A percentile compares a stretch with the other conserved stretches of the same genome.
Evolutionary conservation across 2,888 invertebrate species (phyloP).

Genomic region (Caenorhabditis uteleia): DNA sequence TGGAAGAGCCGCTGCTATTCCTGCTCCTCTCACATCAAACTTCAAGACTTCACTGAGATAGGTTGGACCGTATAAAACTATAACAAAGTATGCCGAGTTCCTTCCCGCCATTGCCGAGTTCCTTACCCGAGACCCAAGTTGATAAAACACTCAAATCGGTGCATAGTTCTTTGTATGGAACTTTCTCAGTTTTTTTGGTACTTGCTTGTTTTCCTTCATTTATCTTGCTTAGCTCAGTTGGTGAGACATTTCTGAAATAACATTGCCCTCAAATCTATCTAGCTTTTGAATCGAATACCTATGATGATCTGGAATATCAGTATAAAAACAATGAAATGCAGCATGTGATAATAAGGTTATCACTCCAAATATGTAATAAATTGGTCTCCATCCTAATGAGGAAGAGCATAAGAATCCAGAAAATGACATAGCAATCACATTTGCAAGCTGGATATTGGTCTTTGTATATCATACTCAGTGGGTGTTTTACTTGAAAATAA

Average conservation of each 20-base stretch:
- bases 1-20: conserved; percentile 39
- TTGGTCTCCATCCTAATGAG: conserved; percentile 30
- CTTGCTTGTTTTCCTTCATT: conserved; percentile 5
- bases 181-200: conserved; percentile 4
- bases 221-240: conserved; percentile 5
- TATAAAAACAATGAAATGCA: conserved; percentile 29
- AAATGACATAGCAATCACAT: conserved; percentile 40
- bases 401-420: conserved; percentile 40
- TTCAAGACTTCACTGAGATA: conserved; percentile 44
- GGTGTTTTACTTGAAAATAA: conserved; percentile 5
- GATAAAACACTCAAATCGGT: conserved; percentile 10
- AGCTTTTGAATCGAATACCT: no score
- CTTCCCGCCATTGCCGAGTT: conserved; percentile 42
- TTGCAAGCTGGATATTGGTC: conserved; percentile 24
- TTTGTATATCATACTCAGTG: no score
- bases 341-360: conserved; percentile 13
- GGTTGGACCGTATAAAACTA: conserved; percentile 51
- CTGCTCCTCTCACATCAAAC: conserved; percentile 41
- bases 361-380: conserved; percentile 34
- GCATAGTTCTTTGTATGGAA: conserved; percentile 29
- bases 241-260: conserved; percentile 6
- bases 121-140: conserved; percentile 11
- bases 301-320: conserved; percentile 23
- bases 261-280: no score
- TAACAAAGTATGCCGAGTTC: conserved; percentile 45